Evolutionary conservation across 2,888 invertebrate species (phyloP), one percentile per base, ranked within the genome.

Genomic region (Atherix ibis): DNA sequence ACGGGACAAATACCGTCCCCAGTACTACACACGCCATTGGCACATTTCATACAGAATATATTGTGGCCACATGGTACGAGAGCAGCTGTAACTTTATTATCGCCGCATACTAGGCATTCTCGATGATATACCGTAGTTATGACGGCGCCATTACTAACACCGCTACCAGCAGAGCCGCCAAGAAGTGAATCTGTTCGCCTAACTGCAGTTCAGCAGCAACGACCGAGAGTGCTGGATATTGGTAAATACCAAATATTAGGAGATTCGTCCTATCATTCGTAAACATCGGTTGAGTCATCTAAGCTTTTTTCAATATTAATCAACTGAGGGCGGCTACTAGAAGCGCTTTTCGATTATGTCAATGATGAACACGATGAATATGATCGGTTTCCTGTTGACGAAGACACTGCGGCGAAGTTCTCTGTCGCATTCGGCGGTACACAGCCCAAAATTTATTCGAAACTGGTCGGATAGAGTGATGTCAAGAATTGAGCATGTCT

Each of bases 51-150:
- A 66, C 91, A 92, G 71, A 89, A 91, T 63, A 87, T 75, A 65
- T 89, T 89, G 68, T 92, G 91, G 40, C 91, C 91, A 67, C 91
- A 92, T 42, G 91, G 91, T 46, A 92, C 85, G 46, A 92, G 70
- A 37, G 88, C 88, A 38, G 89, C 85, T 40, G 84, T 83, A 39
- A 89, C 82, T 57, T 85, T 84, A 53, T 80, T 78, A 54, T 88
- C 88, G 43, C 73, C 76, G 67, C 91, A 92, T 48, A 89, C 77
- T 48, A 79, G 70, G 66, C 91, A 92, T 43, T 78, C 75, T 41
- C 79, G 71, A 68, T 49, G 72, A 13, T 27, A 42, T 15, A 39
- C 32, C 41, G 24, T 32, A 26, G 24, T 37, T 18, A 31, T 31
- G 13, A 31, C 34, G 33, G 39, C 36, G 33, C 34, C 13, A 40